Evolutionary conservation across 2,113 vertebrate genomes (phyloP).

Genomic region (Malurus elegans): DNA sequence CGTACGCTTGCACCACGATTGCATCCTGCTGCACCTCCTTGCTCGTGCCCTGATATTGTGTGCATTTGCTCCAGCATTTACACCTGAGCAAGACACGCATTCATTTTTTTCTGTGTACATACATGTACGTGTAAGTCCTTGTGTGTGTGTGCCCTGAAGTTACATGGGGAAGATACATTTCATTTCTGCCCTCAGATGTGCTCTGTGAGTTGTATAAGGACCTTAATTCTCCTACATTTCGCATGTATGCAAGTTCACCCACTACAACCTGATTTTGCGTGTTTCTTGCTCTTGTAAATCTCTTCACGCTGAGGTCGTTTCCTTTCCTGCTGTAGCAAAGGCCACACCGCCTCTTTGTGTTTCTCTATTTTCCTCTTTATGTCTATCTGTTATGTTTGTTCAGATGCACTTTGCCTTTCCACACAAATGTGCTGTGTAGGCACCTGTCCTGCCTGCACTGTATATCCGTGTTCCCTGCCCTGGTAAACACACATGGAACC

Average conservation of each 20-base stretch:
- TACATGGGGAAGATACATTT: not conserved
- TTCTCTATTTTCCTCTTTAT: not conserved
- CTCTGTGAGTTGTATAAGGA: not conserved
- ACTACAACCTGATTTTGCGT: not conserved
- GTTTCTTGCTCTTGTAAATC: not conserved
- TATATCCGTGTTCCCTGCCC: rapidly evolving
- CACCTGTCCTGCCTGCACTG: not conserved
- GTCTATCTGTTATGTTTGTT: not conserved
- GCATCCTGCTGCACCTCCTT: rapidly evolving
- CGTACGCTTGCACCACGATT: rapidly evolving
- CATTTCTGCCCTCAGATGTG: not conserved
- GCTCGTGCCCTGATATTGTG: not conserved
- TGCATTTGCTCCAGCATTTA: not conserved
- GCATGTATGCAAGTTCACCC: rapidly evolving
- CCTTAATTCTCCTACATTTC: not conserved
- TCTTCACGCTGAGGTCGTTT: not conserved
- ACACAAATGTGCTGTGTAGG: not conserved
- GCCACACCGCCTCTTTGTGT: not conserved
- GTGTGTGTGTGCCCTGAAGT: rapidly evolving
- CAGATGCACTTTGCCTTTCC: not conserved
- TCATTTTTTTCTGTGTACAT: not conserved
- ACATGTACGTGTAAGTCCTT: rapidly evolving
- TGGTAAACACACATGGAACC: not conserved
- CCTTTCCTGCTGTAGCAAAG: not conserved
- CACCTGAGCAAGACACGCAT: not conserved